Evolutionary conservation across 2,113 vertebrate species (phyloP).

Genomic region (Promerops cafer): DNA sequence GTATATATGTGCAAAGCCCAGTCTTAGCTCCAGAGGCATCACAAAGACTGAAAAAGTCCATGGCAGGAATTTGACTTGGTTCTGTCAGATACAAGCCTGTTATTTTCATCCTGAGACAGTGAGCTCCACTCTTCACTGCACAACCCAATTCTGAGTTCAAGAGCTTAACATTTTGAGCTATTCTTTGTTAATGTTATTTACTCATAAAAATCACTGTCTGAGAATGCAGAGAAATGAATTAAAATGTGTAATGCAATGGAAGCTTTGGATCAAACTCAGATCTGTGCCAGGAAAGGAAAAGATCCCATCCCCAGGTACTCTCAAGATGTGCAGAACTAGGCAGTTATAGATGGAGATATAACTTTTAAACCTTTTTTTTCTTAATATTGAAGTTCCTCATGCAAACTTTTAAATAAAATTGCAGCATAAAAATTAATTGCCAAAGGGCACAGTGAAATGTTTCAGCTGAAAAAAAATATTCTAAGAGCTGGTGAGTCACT

Average conservation of each 20-base stretch:
- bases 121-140: not conserved
- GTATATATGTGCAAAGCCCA: not conserved
- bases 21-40: not conserved
- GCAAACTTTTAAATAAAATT: not conserved
- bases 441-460: conserved; percentile 9
- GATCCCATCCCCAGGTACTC: not conserved
- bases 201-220: conserved; percentile 44
- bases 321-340: not conserved
- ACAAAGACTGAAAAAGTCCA: not conserved
- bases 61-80: not conserved
- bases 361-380: not conserved
- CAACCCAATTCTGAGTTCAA: not conserved
- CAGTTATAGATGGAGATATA: not conserved
- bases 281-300: not conserved
- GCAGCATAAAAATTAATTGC: not conserved
- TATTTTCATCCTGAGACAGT: conserved; percentile 3
- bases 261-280: conserved; percentile 2
- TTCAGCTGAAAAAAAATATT: not conserved
- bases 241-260: conserved; percentile 20
- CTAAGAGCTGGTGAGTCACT: not conserved
- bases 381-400: not conserved
- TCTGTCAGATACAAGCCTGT: not conserved
- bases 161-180: conserved; percentile 19
- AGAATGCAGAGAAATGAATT: conserved; percentile 23
- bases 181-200: conserved; percentile 27